Evolutionary conservation across 2,888 invertebrate genomes (phyloP).

Genomic region (Ormyrus labotus): DNA sequence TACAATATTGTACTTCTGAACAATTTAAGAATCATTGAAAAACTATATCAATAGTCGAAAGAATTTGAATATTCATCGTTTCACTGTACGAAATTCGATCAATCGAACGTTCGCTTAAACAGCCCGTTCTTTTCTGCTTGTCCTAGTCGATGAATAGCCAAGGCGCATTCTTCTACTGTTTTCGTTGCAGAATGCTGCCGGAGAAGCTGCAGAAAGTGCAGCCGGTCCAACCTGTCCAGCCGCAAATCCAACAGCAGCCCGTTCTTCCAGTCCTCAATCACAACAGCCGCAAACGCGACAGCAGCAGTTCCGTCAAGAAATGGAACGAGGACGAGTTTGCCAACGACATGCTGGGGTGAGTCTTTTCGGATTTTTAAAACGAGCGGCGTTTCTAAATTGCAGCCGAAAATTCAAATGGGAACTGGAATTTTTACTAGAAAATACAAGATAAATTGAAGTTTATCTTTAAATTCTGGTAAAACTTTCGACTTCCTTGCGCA

Average conservation of each 20-base stretch:
- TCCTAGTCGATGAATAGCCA: too few species aligned
- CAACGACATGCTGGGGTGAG: slow-evolving; percentile 85
- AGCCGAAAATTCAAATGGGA: too few species aligned
- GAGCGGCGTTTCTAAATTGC: too few species aligned
- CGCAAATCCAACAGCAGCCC: slow-evolving; percentile 63
- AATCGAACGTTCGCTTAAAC: neutral
- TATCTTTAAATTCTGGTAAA: too few species aligned
- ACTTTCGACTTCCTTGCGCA: too few species aligned
- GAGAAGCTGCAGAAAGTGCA: slow-evolving; percentile 46
- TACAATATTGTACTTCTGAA: too few species aligned
- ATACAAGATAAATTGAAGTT: too few species aligned
- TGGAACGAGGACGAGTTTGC: slow-evolving; percentile 82
- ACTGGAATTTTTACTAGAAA: too few species aligned
- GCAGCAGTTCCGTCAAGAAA: slow-evolving; percentile 56
- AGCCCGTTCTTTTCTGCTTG: too few species aligned
- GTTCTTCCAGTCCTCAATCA: slow-evolving; percentile 73
- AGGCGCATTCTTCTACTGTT: slow-evolving; percentile 21
- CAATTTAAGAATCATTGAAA: too few species aligned
- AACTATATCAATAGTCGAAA: too few species aligned
- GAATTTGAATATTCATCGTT: neutral
- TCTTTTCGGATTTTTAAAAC: too few species aligned
- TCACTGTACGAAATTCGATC: neutral
- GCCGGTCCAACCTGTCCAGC: slow-evolving; percentile 58
- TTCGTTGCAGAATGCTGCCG: slow-evolving; percentile 42
- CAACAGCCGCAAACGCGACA: slow-evolving; percentile 64